phyloP scores from a whole-genome alignment of 35 echinoderm and acorn worm species.

The Chiridota heheva region DNA sequence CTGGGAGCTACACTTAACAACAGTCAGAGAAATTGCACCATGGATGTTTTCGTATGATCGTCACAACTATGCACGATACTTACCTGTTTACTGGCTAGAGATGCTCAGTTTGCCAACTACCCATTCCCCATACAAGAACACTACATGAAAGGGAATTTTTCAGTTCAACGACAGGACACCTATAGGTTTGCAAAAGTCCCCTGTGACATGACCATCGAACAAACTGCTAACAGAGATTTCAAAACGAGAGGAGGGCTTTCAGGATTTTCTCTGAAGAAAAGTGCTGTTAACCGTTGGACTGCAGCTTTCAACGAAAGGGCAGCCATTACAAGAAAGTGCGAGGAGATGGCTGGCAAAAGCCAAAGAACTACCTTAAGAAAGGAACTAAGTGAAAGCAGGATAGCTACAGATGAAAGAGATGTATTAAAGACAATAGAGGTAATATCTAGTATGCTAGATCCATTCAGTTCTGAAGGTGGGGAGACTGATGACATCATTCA shows the following conservation, averaged over 20 bases:
- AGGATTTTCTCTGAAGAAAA: constrained; percentile 57
- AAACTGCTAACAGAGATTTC: constrained; percentile 33
- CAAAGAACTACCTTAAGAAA: no score
- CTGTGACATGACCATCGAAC: constrained; percentile 42
- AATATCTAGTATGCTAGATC: background rate
- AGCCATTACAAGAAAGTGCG: constrained; percentile 61
- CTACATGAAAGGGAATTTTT: constrained; percentile 23
- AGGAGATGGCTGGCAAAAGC: constrained; percentile 55
- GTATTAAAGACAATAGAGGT: background rate
- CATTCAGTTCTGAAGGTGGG: background rate
- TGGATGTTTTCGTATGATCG: constrained; percentile 11
- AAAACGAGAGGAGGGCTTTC: constrained; percentile 34
- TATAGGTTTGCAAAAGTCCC: constrained; percentile 25
- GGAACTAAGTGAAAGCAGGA: no score
- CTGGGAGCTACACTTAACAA: constrained; percentile 5
- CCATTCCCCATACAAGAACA: constrained; percentile 3
- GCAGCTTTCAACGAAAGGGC: constrained; percentile 52
- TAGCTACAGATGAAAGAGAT: background rate
- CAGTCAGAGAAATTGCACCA: background rate
- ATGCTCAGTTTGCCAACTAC: background rate
- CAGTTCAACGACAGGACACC: constrained; percentile 17
- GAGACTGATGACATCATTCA: background rate
- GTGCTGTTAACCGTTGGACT: constrained; percentile 57
- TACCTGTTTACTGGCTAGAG: constrained; percentile 41
- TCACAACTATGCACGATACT: constrained; percentile 51